Conservation (phyloP, 2,888 invertebrate genomes). For the Ernsta delagoae region DNA sequence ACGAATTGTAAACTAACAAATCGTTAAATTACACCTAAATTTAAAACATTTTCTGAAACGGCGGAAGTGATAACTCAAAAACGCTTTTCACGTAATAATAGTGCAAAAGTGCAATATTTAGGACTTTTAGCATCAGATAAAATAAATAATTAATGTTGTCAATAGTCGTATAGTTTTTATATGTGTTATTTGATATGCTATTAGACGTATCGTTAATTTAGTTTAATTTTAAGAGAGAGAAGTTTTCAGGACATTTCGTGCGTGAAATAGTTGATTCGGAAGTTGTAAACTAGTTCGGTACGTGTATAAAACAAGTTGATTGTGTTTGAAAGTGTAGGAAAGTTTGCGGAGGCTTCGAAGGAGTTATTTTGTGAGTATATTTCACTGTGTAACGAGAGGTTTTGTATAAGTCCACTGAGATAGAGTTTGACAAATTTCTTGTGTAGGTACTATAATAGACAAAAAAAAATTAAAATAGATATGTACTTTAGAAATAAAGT, state of each 20-base stretch:
- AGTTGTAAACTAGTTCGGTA: conserved; percentile 5
- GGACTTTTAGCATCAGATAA: too few species aligned
- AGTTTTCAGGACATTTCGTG: conserved; percentile 1
- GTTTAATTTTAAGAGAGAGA: neutral
- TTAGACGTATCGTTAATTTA: neutral
- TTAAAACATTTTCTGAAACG: neutral
- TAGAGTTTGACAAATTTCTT: too few species aligned
- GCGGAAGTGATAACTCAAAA: neutral
- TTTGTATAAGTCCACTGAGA: neutral
- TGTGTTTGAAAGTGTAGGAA: conserved; percentile 4
- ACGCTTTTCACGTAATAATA: neutral
- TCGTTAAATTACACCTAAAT: too few species aligned
- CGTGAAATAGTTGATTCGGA: neutral
- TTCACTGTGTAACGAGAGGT: neutral
- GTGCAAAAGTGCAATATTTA: neutral
- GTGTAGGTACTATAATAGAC: too few species aligned
- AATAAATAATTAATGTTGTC: neutral
- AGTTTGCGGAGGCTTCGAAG: neutral
- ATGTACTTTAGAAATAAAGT: too few species aligned
- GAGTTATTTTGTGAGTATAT: conserved; percentile 1
- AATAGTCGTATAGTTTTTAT: neutral
- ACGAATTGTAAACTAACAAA: too few species aligned
- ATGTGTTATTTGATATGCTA: neutral
- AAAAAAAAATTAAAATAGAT: too few species aligned
- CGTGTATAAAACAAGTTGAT: neutral